phyloP scores from a whole-genome alignment of 2,113 vertebrate species.

The Falcunculus frontatus region DNA sequence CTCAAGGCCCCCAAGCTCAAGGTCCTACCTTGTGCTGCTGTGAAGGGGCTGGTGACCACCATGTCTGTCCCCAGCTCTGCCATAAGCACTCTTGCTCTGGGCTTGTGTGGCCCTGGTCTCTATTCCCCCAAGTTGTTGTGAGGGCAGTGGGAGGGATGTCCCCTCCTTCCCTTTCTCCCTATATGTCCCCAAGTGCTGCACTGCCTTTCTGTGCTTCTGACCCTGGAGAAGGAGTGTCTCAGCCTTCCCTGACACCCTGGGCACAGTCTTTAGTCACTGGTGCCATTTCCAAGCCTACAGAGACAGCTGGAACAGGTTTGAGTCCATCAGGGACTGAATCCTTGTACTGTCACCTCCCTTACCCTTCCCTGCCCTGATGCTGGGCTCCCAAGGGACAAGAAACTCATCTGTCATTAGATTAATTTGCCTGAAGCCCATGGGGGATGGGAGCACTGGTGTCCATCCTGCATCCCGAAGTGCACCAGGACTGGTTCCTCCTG shows the following conservation, averaged over 20 bases:
- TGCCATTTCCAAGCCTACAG: not conserved
- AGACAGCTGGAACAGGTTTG: not conserved
- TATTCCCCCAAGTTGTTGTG: not conserved
- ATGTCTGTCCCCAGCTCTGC: not conserved
- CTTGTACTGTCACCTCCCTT: not conserved
- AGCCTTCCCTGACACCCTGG: not conserved
- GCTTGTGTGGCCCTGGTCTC: not conserved
- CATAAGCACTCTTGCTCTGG: not conserved
- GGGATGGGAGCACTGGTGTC: not conserved
- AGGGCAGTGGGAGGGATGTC: not conserved
- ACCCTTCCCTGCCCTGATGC: fast-evolving
- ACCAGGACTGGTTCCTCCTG: not conserved
- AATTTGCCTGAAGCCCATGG: not conserved
- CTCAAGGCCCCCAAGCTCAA: not conserved
- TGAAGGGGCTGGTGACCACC: not conserved
- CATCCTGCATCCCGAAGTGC: fast-evolving
- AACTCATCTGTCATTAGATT: not conserved
- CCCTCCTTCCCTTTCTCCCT: not conserved
- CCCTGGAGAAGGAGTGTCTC: fast-evolving
- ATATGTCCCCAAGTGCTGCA: fast-evolving
- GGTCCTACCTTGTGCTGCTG: not conserved
- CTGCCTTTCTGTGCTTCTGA: not conserved
- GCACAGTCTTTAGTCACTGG: not conserved
- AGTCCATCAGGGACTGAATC: not conserved
- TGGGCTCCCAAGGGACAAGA: not conserved